Base-by-base conservation (phyloP, 2,888 invertebrate species). In the Mythimna albipuncta region DNA sequence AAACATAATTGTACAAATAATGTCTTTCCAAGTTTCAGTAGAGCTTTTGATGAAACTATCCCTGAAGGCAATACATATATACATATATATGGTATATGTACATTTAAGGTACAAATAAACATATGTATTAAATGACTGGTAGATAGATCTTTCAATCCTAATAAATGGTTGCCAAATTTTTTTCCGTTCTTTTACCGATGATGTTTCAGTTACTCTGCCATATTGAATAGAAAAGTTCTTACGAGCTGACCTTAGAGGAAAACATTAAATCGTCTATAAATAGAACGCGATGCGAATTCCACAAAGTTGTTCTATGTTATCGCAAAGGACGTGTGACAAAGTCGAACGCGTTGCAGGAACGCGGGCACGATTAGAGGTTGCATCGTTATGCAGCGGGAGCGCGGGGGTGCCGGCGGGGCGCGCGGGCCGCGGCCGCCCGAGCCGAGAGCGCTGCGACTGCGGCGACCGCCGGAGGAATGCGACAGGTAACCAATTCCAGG, bases 401-500 rank as follows among this genome's bases (percentile, higher is more conserved):
- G 75, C 73, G 64, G 73, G 59, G 75, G 93, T 91, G 90, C 79
- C 72, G 64, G 66, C 54, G 66, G 77, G 75, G 75, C 59, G 74
- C 76, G 83, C 82, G 79, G 80, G 81, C 72, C 79, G 84, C 83
- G 87, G 84, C 61, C 84, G 26, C 72, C 81, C 77, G 81, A 72
- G 81, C 82, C 77, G 83, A 79, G 82, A 81, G 88, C 85, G 87
- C 87, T 83, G 90, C 90, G 87, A 89, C 89, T 85, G 92, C 90
- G 87, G 89, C 91, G 92, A 88, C 94, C 94, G 93, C 91, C 93
- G 90, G 86, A 91, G 95, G 96, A 96, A 96, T 96, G 96, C 95
- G 93, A 95, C 96, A 96, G 96, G 96, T 96, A 96, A 95, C 95
- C 95, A 93, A 94, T 96, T 96, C 96, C 95, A 93, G 95, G 96